These are phyloP conservation scores for Microtus oregoni DNA, from an alignment of 2,113 vertebrate species.

Conservation along the genomic window DNA sequence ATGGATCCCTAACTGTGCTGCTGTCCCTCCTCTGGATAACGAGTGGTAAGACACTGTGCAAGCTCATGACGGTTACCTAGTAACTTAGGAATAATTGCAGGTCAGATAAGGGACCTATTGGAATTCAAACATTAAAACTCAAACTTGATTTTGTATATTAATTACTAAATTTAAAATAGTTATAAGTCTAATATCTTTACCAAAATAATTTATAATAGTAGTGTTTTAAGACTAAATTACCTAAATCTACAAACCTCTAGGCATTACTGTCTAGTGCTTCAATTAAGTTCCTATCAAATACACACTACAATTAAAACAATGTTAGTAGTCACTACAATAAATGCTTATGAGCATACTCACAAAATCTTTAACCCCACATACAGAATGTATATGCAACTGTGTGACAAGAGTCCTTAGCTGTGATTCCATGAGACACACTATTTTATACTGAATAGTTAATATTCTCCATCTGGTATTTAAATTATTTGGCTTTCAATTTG, in stretches of 20 bases:
- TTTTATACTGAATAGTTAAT: not conserved
- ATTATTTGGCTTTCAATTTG: constrained; percentile 17
- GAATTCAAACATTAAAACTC: not conserved
- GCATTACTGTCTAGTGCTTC: not conserved
- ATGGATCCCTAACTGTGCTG: not conserved
- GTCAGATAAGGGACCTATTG: not conserved
- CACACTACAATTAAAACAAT: not conserved
- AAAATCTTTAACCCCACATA: not conserved
- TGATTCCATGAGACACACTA: not conserved
- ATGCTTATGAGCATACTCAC: not conserved
- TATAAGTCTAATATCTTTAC: not conserved
- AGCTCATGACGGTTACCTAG: not conserved
- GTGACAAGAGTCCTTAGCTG: not conserved
- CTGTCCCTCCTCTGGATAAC: not conserved
- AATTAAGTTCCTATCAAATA: not conserved
- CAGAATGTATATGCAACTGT: not conserved
- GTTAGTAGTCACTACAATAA: not conserved
- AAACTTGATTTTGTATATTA: not conserved
- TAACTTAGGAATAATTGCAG: not conserved
- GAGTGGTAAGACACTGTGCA: not conserved
- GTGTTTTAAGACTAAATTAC: not conserved
- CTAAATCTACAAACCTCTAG: not conserved
- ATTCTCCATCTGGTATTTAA: not conserved
- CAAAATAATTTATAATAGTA: not conserved
- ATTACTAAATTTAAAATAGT: not conserved